Percentiles rank a stretch among this genome's conserved stretches.
These are phyloP conservation scores for Malurus alboscapulatus DNA, from an alignment of 2,113 vertebrate genomes.

Conservation along the genomic window DNA sequence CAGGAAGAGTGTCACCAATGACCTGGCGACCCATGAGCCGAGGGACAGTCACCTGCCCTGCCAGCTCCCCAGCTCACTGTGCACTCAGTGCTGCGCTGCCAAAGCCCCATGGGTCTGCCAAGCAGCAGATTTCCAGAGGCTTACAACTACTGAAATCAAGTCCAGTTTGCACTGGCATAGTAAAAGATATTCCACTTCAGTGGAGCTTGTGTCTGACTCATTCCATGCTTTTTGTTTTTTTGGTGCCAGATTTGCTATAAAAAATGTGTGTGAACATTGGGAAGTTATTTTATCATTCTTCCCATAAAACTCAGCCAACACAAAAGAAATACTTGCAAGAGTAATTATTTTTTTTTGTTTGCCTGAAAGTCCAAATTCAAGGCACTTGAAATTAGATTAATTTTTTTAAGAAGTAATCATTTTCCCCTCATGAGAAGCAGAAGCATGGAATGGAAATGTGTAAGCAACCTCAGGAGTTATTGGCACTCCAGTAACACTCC, in stretches of 20 bases:
- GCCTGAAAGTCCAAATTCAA: background rate
- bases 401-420: background rate
- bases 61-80: background rate
- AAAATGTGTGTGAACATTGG: background rate
- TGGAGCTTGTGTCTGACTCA: background rate
- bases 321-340: background rate
- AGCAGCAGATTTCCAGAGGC: background rate
- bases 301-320: background rate
- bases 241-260: background rate
- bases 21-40: background rate
- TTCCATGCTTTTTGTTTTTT: background rate
- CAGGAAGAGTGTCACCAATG: background rate
- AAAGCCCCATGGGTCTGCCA: background rate
- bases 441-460: background rate
- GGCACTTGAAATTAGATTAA: background rate
- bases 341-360: background rate
- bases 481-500: background rate
- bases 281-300: background rate
- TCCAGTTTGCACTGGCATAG: background rate
- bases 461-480: background rate
- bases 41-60: background rate
- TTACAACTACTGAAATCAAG: background rate
- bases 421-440: background rate
- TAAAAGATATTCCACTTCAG: background rate
- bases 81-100: accelerated